phyloP scores from a whole-genome alignment of 2,113 vertebrate genomes.

The Anhinga anhinga region DNA sequence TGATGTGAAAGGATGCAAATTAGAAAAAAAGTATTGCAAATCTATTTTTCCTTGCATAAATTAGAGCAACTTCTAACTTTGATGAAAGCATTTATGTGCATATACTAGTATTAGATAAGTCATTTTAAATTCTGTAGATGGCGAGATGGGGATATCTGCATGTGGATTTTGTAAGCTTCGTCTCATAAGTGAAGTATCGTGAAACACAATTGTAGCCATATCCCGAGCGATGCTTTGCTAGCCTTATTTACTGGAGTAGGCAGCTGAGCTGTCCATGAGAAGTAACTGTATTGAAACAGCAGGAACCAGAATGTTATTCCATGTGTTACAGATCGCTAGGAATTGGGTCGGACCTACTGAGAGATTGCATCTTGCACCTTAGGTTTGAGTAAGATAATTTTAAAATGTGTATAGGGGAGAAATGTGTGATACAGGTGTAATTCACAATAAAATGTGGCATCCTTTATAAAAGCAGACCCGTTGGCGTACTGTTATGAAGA shows the following conservation, averaged over 20 bases:
- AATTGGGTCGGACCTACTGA: neutral
- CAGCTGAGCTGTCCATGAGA: neutral
- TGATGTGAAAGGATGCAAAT: neutral
- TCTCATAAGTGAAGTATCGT: neutral
- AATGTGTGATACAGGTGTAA: neutral
- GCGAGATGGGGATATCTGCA: neutral
- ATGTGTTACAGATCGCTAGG: neutral
- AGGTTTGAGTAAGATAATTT: neutral
- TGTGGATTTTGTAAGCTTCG: neutral
- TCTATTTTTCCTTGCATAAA: neutral
- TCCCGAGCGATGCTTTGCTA: neutral
- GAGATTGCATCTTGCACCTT: neutral
- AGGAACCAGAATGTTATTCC: neutral
- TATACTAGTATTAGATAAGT: neutral
- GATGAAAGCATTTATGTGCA: neutral
- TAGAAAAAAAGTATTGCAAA: neutral
- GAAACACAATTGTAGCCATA: neutral
- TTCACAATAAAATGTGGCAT: neutral
- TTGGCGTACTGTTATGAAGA: neutral
- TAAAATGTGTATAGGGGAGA: neutral
- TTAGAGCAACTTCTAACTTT: neutral
- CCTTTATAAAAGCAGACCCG: neutral
- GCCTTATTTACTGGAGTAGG: neutral
- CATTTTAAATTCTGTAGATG: neutral
- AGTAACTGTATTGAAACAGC: neutral